Base-by-base conservation (phyloP, 2,797 vertebrate species). In the Chromis chromis region DNA sequence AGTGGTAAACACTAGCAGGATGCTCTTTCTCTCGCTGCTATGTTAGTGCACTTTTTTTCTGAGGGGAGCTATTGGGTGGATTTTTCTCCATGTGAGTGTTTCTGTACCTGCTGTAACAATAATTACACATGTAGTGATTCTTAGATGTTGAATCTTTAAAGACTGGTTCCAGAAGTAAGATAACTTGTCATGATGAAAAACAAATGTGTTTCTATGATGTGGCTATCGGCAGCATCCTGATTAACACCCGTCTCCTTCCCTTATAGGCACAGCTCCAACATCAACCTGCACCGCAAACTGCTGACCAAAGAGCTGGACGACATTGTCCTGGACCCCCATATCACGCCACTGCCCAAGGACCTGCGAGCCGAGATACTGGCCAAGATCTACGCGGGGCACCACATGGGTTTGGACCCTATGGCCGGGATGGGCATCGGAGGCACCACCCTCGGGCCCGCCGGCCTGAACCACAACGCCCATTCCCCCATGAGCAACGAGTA, bases 281-380 rank as follows among this genome's bases (percentile, higher is more conserved):
- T 99, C 95, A 99, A 99, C 91, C 96, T 99, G 91, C 98, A 99
- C 91, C 98, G 97, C 93, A 99, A 99, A 98, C 96, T 99, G 94
- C 97, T 99, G 96, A 99, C 98, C 97, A 99, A 99, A 98, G 98
- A 99, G 96, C 96, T 99, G 95, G 98, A 99, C 94, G 97, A 99
- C 94, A 98, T 98, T 94, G 96, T 97, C 91, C 94, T 95, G 86
- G 94, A 95, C 89, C 94, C 95, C 87, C 94, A 95, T 90, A 94
- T 94, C 86, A 92, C 90, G 57, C 93, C 94, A 75, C 90, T 95
- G 87, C 93, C 94, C 87, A 94, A 92, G 90, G 94, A 95, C 92
- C 90, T 95, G 82, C 94, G 93, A 57, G 88, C 96, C 91, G 95
- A 96, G 95, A 71, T 97, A 93, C 92, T 97, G 95, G 94, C 97